These are phyloP conservation scores for Pecten maximus DNA, from an alignment of 2,888 invertebrate genomes.

Conservation along the genomic window DNA sequence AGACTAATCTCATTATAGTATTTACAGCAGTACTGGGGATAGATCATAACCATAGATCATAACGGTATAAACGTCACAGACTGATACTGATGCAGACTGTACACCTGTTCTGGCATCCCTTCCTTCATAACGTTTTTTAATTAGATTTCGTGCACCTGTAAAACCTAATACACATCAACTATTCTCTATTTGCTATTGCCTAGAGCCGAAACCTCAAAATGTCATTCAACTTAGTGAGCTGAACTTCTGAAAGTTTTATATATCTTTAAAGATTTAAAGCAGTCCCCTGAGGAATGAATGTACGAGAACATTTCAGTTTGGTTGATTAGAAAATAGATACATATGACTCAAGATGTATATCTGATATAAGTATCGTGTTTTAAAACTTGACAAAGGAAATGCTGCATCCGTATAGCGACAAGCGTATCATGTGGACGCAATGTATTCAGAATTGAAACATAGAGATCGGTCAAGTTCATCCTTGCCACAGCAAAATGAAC, in stretches of 20 bases:
- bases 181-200: neutral
- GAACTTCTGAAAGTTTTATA: neutral
- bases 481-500: too few species aligned
- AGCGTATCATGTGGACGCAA: too few species aligned
- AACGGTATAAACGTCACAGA: neutral
- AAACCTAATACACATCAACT: neutral
- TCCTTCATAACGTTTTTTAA: neutral
- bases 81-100: neutral
- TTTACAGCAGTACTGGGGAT: neutral
- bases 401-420: too few species aligned
- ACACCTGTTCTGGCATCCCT: neutral
- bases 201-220: neutral
- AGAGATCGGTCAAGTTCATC: too few species aligned
- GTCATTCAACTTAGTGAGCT: neutral
- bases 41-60: neutral
- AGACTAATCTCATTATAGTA: neutral
- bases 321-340: too few species aligned
- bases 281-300: neutral
- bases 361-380: too few species aligned
- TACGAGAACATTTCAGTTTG: neutral
- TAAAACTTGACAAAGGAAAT: too few species aligned
- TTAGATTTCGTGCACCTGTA: neutral
- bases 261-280: neutral
- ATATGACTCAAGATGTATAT: too few species aligned
- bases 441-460: too few species aligned